These are phyloP conservation scores for Andrena camellia DNA, from an alignment of 2,888 invertebrate species.

Conservation along the genomic window DNA sequence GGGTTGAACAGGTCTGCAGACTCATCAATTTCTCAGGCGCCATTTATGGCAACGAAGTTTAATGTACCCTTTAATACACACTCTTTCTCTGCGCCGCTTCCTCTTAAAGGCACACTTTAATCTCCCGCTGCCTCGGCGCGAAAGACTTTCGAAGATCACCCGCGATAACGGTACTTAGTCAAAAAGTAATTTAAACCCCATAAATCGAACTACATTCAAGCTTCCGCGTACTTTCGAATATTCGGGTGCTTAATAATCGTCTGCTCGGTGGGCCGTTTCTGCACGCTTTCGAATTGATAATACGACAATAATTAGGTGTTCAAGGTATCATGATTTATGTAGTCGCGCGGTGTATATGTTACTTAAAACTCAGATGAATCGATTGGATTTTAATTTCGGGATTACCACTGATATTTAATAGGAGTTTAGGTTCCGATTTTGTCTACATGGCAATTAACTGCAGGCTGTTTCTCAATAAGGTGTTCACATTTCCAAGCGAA, in stretches of 20 bases:
- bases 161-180: conserved; percentile 49
- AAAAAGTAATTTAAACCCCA: conserved; percentile 51
- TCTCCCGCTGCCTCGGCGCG: background rate
- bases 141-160: conserved; percentile 22
- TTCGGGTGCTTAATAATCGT: conserved; percentile 27
- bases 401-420: no score
- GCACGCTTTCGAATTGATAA: conserved; percentile 42
- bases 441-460: no score
- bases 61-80: conserved; percentile 51
- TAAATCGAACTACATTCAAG: conserved; percentile 36
- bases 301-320: conserved; percentile 27
- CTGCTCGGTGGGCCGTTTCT: background rate
- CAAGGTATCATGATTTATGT: conserved; percentile 12
- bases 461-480: no score
- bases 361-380: background rate
- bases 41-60: conserved; percentile 6
- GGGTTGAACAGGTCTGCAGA: background rate
- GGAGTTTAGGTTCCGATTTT: no score
- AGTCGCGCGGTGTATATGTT: no score
- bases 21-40: conserved; percentile 17
- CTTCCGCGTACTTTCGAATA: conserved; percentile 56
- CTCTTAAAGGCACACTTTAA: conserved; percentile 25
- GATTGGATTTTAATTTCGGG: background rate
- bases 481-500: background rate
- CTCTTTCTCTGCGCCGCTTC: conserved; percentile 4